phyloP scores from a whole-genome alignment of 2,888 invertebrate species.

The Liodrosophila aerea region DNA sequence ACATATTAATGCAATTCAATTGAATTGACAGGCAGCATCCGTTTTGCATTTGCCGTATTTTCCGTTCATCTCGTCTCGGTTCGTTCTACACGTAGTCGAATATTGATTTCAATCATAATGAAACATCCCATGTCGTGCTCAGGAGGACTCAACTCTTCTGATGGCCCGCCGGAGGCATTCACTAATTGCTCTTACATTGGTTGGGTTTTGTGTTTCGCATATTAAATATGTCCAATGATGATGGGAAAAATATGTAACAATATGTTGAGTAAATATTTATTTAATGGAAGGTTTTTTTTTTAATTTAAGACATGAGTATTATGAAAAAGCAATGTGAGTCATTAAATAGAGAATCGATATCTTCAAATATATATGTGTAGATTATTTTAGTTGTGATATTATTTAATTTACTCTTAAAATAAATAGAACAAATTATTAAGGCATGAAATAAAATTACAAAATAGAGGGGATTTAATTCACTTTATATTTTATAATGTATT shows the following conservation, averaged over 20 bases:
- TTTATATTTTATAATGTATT: too few species aligned
- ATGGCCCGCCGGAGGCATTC: conserved; percentile 25
- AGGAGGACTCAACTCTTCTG: not conserved
- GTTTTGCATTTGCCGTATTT: conserved; percentile 43
- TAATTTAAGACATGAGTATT: too few species aligned
- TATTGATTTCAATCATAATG: conserved; percentile 79
- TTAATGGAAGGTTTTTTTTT: conserved; percentile 1
- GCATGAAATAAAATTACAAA: too few species aligned
- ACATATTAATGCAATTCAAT: conserved; percentile 64
- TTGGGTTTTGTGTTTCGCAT: conserved; percentile 37
- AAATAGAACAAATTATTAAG: too few species aligned
- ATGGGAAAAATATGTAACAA: not conserved
- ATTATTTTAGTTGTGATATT: too few species aligned
- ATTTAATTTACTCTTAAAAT: too few species aligned
- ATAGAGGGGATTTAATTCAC: too few species aligned
- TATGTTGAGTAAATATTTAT: conserved; percentile 1
- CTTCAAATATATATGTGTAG: too few species aligned
- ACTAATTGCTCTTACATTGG: conserved; percentile 45
- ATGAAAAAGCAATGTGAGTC: too few species aligned
- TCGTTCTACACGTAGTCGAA: conserved; percentile 39
- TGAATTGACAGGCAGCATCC: conserved; percentile 69
- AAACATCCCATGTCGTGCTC: conserved; percentile 19
- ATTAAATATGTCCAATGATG: conserved; percentile 29
- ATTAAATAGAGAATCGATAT: too few species aligned
- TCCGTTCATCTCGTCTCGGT: conserved; percentile 4